Base-by-base conservation (phyloP, 23 tunicate species). In the Botrylloides violaceus region DNA sequence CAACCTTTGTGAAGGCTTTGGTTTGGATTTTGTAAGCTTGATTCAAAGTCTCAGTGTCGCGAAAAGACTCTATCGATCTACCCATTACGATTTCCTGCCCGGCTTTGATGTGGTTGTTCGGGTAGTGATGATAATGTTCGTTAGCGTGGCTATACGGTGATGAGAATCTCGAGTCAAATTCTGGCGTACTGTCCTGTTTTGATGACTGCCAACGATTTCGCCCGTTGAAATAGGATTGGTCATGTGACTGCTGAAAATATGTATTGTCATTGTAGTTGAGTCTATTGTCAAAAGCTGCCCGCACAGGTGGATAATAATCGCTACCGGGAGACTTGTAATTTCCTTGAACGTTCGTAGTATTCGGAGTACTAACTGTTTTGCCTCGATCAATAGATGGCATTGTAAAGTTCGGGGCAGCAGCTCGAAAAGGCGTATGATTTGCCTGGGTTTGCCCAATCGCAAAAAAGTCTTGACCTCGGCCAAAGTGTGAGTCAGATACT, bases 21-120 rank as follows among this genome's bases (percentile, higher is more conserved):
- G 76, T 58, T 61, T 68, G 83, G 33, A 58, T 32, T 34, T 78
- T 71, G 30, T 27, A 78, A 19, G 66, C 75, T 2, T 72, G 76
- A 31, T 63, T 63, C 29, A 23, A 6, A 23, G 32, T 25, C 3
- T 63, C 70, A 33, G 53, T 7, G 53, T 43, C 53, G 15, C 53
- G 53, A 43, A 43, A 43, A 43, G 53, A 15, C 53, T 43, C 53
- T 15, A 43, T 43, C 53, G 53, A 7, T 9, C 53, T 15, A 15
- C 53, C 53, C 15, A 43, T 7, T 15, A 15, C 53, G 53, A 43
- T 7, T 9, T 43, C 53, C 9, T 43, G 53, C 15, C 53, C 53
- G 12, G 53, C 53, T 43, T 43, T 43, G 12, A 43, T 15, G 53
- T 43, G 53, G 12, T 9, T 7, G 53, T 15, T 43, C 12, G 12